Evolutionary conservation across 2,113 vertebrate genomes (phyloP).

Genomic region (Odontophorus gujanensis): DNA sequence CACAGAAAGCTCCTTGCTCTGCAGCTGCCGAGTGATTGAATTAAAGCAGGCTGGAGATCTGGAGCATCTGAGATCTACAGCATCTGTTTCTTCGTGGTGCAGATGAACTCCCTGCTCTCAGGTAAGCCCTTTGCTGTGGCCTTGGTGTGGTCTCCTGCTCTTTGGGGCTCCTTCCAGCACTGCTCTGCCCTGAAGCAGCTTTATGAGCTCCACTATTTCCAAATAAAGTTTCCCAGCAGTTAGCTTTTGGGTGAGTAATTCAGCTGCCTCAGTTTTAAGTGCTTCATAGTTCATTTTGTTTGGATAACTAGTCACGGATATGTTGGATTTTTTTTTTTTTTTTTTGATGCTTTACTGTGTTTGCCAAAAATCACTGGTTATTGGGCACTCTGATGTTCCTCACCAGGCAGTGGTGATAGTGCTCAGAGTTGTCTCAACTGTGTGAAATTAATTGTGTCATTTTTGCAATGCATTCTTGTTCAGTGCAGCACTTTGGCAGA

Average conservation of each 20-base stretch:
- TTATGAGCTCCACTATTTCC: constrained; percentile 3
- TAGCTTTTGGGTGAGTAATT: constrained; percentile 25
- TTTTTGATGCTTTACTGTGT: neutral
- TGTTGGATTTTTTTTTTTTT: neutral
- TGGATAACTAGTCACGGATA: constrained; percentile 52
- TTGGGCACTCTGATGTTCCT: no score
- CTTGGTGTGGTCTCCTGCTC: neutral
- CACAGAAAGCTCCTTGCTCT: neutral
- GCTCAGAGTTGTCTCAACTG: constrained; percentile 9
- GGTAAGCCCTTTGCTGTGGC: neutral
- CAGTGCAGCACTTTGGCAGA: neutral
- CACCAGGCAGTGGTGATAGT: neutral
- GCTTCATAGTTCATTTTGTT: constrained; percentile 54
- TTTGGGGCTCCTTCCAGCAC: neutral
- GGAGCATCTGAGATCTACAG: neutral
- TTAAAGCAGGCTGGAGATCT: neutral
- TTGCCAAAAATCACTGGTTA: constrained; percentile 49
- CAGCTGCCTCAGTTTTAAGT: neutral
- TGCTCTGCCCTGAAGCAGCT: neutral
- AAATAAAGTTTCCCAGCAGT: constrained; percentile 61
- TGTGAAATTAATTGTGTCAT: neutral
- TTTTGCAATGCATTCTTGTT: constrained; percentile 9
- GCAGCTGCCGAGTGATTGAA: neutral
- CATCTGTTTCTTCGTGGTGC: accelerated
- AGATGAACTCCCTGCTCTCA: neutral